Conservation (phyloP, 2,113 vertebrate genomes). For the Clarias magur region DNA sequence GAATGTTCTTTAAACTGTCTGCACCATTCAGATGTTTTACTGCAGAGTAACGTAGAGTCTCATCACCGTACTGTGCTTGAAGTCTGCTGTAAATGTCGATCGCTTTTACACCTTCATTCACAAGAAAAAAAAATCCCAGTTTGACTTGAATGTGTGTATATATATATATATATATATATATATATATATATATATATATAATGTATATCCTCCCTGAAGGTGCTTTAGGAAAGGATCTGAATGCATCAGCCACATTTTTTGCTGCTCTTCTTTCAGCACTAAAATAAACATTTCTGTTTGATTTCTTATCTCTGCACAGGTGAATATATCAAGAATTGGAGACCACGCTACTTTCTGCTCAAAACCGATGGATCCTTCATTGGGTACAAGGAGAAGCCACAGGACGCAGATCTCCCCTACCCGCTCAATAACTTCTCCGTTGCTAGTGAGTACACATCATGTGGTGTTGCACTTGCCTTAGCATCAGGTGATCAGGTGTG, state of each 20-base stretch:
- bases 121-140: no score
- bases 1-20: no score
- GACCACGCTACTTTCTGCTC: slow-evolving; percentile 94
- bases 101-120: no score
- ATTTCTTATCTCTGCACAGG: slow-evolving; percentile 69
- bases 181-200: no score
- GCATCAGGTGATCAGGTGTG: background rate
- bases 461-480: background rate
- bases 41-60: no score
- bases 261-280: background rate
- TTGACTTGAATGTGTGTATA: no score
- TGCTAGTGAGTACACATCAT: slow-evolving; percentile 82
- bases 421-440: slow-evolving; percentile 99
- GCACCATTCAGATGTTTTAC: no score
- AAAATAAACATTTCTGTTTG: background rate
- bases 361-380: slow-evolving; percentile 99
- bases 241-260: background rate
- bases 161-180: no score
- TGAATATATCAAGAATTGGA: slow-evolving; percentile 99
- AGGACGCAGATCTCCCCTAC: slow-evolving; percentile 95
- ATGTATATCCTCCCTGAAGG: slow-evolving; percentile 3
- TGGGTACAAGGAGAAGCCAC: slow-evolving; percentile 98
- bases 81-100: no score
- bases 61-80: no score
- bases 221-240: background rate